These are phyloP conservation scores for Nothoprocta pentlandii DNA, from an alignment of 2,113 vertebrate species.

Conservation along the genomic window DNA sequence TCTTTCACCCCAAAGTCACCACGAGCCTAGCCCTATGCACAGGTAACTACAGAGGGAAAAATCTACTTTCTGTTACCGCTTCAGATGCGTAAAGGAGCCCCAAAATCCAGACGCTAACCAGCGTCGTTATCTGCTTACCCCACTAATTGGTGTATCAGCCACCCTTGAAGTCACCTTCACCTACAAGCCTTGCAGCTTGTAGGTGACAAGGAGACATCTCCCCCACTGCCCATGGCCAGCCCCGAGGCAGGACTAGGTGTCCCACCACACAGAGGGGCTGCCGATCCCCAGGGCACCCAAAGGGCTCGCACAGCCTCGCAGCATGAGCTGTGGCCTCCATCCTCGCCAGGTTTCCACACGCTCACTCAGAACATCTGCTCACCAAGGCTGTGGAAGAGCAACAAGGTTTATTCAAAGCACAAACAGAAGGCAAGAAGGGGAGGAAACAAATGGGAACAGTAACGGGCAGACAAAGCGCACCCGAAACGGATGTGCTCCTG, in stretches of 20 bases:
- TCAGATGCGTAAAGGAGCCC: neutral
- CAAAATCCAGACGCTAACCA: neutral
- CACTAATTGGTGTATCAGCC: neutral
- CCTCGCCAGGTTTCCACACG: rapidly evolving
- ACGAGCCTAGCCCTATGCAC: rapidly evolving
- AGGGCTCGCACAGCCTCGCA: neutral
- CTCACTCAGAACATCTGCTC: neutral
- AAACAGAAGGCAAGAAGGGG: neutral
- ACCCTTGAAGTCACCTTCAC: constrained; percentile 32
- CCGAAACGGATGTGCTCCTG: neutral
- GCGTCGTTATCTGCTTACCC: neutral
- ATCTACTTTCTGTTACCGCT: neutral
- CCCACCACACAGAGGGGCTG: too few species aligned
- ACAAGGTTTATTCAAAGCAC: neutral
- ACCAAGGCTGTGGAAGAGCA: neutral
- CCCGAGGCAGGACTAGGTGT: too few species aligned
- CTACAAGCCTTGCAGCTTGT: neutral
- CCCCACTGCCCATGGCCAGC: neutral
- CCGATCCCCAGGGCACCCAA: neutral
- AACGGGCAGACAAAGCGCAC: neutral
- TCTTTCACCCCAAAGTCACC: neutral
- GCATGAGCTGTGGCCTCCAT: neutral
- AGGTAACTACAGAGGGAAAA: neutral
- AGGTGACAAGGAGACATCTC: neutral
- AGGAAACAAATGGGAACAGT: neutral